Evolutionary conservation across 2,797 vertebrate genomes (phyloP).

Genomic region (Glyptemys insculpta): DNA sequence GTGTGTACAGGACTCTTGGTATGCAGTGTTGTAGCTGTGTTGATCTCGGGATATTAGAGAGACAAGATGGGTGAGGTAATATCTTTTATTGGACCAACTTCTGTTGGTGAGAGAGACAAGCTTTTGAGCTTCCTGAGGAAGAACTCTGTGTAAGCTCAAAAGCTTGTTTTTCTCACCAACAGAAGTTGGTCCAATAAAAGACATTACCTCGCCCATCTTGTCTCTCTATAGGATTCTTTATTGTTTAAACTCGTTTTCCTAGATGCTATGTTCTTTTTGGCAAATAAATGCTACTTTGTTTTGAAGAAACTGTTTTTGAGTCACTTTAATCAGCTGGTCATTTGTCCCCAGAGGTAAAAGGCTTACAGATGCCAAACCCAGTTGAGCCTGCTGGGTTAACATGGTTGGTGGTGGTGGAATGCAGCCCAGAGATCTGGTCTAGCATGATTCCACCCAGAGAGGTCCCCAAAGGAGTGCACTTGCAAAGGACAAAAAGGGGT

Average conservation of each 20-base stretch:
- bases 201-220: too few species aligned
- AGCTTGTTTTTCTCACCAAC: too few species aligned
- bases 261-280: not conserved
- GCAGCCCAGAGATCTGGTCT: not conserved
- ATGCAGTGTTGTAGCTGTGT: too few species aligned
- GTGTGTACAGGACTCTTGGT: not conserved
- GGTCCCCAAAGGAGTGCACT: not conserved
- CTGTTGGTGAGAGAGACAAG: too few species aligned
- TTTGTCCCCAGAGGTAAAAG: constrained; percentile 4
- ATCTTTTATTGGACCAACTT: too few species aligned
- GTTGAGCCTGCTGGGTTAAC: constrained; percentile 30
- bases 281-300: not conserved
- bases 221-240: not conserved
- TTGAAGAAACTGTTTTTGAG: constrained; percentile 1
- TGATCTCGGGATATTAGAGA: too few species aligned
- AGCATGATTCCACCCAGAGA: not conserved
- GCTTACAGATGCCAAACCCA: not conserved
- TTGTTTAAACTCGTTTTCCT: not conserved
- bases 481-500: not conserved
- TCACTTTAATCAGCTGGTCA: not conserved
- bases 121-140: too few species aligned
- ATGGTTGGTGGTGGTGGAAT: not conserved
- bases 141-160: too few species aligned
- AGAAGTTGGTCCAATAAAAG: too few species aligned
- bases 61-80: too few species aligned